Percentiles rank a stretch among this genome's conserved stretches.
phyloP scores from a whole-genome alignment of 2,888 invertebrate genomes.

The Drosophila ustulata region DNA sequence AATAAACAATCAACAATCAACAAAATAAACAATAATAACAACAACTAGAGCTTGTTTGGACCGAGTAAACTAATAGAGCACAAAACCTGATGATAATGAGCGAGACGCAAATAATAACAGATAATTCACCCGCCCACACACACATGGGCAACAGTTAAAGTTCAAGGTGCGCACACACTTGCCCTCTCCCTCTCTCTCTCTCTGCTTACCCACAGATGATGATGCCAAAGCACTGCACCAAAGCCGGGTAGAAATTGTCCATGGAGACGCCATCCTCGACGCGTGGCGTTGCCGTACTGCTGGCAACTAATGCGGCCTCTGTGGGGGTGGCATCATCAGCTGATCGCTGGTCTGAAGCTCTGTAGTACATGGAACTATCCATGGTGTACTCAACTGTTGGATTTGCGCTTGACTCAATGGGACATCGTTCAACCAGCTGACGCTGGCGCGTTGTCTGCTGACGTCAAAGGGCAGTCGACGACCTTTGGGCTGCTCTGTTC shows the following conservation, averaged over 20 bases:
- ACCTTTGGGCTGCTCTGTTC: conserved; percentile 9
- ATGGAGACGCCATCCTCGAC: conserved; percentile 85
- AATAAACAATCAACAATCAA: conserved; percentile 14
- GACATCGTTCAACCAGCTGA: conserved; percentile 54
- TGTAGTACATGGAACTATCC: conserved; percentile 81
- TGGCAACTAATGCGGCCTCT: conserved; percentile 35
- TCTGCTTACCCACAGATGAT: conserved; percentile 93
- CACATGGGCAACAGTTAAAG: conserved; percentile 3
- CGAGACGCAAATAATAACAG: conserved; percentile 8
- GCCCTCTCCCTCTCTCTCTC: background rate
- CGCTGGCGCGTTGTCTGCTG: conserved; percentile 30
- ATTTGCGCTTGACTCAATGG: background rate
- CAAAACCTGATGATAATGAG: conserved; percentile 32
- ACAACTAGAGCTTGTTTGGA: conserved; percentile 16
- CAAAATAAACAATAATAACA: conserved; percentile 24
- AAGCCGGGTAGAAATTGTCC: conserved; percentile 95
- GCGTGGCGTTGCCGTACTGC: conserved; percentile 32
- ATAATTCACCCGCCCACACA: conserved; percentile 18
- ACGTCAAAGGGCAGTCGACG: conserved; percentile 60
- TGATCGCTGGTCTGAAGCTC: conserved; percentile 49
- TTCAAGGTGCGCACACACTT: conserved; percentile 19
- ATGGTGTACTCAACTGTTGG: conserved; percentile 39
- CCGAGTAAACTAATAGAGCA: conserved; percentile 16
- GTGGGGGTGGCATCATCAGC: conserved; percentile 18
- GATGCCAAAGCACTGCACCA: conserved; percentile 96